Evolutionary conservation across 2,797 vertebrate genomes (phyloP), one percentile per base, ranked within the genome.

Genomic region (Threskiornis aethiopicus): DNA sequence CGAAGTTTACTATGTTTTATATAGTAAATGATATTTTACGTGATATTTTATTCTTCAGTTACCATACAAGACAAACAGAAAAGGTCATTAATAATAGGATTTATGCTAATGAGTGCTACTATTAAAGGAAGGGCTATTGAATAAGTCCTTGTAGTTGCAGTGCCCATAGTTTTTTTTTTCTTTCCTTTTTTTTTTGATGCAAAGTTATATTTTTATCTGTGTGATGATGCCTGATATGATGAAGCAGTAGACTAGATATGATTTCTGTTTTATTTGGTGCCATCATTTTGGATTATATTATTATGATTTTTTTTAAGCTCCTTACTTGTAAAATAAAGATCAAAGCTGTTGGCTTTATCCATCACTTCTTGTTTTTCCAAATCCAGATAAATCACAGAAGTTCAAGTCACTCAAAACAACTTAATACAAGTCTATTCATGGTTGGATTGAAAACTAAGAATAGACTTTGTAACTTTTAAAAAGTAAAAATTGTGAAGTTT

Each of bases 281-380:
- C 95, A 93, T 96, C 85, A 79, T 79, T 95, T 95, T 94, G 91
- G 91, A 93, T 96, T 95, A 91, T 93, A 86, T 92, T 95, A 65
- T 93, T 54, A 81, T 44, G 21, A 31, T 11, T 69, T 89, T 93
- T 82, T 91, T 94, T 84, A 97, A 96, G 89, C 96, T 95, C 29
- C 93, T 96, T 96, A 96, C 67, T 96, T 86, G 39, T 90, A 94
- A 91, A 96, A 91, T 93, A 91, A 96, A 88, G 89, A 95, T 94
- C 89, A 96, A 96, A 96, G 91, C 93, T 87, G 35, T 89, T 94
- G 83, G 55, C 47, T 87, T 96, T 96, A 96, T 76, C 73, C 62
- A 76, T 93, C 51, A n/a, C n/a, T 66, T 52, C 17, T 44, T 66
- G 66, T 71, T 79, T 59, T 51, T 13, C 19, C 31, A 71, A 87